Conservation (phyloP, 2,113 vertebrate species). For the Elephas maximus region DNA sequence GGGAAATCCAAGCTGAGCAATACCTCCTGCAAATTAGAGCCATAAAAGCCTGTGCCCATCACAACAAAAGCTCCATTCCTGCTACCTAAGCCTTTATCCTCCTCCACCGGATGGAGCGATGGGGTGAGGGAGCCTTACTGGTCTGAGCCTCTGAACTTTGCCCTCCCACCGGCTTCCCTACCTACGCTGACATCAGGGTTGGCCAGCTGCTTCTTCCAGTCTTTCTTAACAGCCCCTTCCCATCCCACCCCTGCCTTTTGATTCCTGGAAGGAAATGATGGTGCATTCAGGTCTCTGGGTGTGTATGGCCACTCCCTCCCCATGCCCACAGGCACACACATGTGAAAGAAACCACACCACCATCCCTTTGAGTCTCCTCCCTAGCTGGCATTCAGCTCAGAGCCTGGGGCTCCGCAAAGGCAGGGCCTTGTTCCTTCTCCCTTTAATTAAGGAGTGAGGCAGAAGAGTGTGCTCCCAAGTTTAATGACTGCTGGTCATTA, state of each 20-base stretch:
- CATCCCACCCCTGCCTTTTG: neutral
- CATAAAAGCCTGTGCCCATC: too few species aligned
- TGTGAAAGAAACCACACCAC: neutral
- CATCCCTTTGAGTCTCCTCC: neutral
- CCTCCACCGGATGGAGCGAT: neutral
- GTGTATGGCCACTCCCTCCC: accelerated
- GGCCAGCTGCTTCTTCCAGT: neutral
- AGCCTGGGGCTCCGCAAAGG: neutral
- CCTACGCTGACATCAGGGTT: neutral
- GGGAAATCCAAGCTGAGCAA: neutral
- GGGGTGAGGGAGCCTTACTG: neutral
- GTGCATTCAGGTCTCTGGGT: neutral
- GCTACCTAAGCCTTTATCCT: too few species aligned
- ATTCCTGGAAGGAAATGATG: neutral
- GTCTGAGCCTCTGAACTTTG: neutral
- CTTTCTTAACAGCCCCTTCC: neutral
- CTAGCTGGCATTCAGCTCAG: neutral
- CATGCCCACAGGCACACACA: accelerated
- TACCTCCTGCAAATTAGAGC: neutral
- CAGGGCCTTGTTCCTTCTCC: constrained; percentile 46
- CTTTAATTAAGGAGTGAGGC: constrained; percentile 68
- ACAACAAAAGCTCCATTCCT: too few species aligned
- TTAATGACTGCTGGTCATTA: constrained; percentile 78
- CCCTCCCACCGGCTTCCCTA: accelerated
- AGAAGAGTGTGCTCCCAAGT: constrained; percentile 54